A percentile compares a stretch with the other conserved stretches of the same genome.
Evolutionary conservation across 1,140 invertebrate species (phyloP).

Genomic region (Bombyx mori): ASM3026992v2 NC_085118.1:2819001-2819500

Average conservation of each 20-base stretch:
- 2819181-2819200: slow-evolving; percentile 6
- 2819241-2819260: slow-evolving; percentile 86
- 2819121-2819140: slow-evolving; percentile 84
- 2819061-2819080: slow-evolving; percentile 4
- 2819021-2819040: slow-evolving; percentile 89
- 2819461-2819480: slow-evolving; percentile 72
- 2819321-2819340: slow-evolving; percentile 84
- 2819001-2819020: slow-evolving; percentile 79
- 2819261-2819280: slow-evolving; percentile 85
- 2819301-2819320: slow-evolving; percentile 87
- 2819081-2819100: slow-evolving; percentile 8
- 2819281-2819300: slow-evolving; percentile 88
- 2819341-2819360: slow-evolving; percentile 94
- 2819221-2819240: slow-evolving; percentile 76
- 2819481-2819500: slow-evolving; percentile 7
- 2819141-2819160: slow-evolving; percentile 72
- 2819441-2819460: slow-evolving; percentile 78
- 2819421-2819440: slow-evolving; percentile 74
- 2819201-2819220: slow-evolving; percentile 3
- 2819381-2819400: slow-evolving; percentile 80
- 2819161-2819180: slow-evolving; percentile 52
- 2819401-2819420: slow-evolving; percentile 72
- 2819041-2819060: slow-evolving; percentile 80
- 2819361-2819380: slow-evolving; percentile 90
- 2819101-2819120: slow-evolving; percentile 68